phyloP scores from a whole-genome alignment of 2,797 vertebrate genomes.

The Craterocephalus amniculus region DNA sequence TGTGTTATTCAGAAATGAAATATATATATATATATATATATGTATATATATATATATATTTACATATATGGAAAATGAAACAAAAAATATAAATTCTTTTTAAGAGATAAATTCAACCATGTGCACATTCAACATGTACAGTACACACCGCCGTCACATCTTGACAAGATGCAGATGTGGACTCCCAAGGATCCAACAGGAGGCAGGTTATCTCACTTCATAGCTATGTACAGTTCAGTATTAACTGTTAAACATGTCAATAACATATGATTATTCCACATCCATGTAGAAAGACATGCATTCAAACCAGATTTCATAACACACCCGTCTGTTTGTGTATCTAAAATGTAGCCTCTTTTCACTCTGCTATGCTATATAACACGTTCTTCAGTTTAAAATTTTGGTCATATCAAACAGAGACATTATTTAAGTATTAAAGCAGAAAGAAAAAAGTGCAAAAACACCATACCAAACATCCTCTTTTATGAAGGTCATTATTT shows the following conservation, averaged over 20 bases:
- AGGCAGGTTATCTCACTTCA: conserved; percentile 54
- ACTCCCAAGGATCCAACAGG: conserved; percentile 40
- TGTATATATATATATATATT: conserved; percentile 11
- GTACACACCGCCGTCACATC: conserved; percentile 38
- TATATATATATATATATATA: not conserved
- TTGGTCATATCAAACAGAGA: conserved; percentile 72
- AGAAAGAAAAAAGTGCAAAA: conserved; percentile 76
- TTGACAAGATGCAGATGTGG: conserved; percentile 42
- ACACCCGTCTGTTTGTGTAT: conserved; percentile 65
- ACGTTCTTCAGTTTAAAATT: conserved; percentile 51
- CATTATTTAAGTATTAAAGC: conserved; percentile 78
- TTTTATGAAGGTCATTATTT: conserved; percentile 82
- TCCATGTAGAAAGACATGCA: conserved; percentile 42
- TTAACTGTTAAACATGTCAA: conserved; percentile 59
- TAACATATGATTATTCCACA: conserved; percentile 51
- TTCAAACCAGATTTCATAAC: conserved; percentile 45
- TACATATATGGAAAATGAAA: conserved; percentile 29
- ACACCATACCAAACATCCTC: conserved; percentile 73
- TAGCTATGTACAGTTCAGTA: conserved; percentile 69
- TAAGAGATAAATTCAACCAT: conserved; percentile 60
- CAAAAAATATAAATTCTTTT: conserved; percentile 50
- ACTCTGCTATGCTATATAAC: conserved; percentile 66
- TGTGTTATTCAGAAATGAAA: conserved; percentile 70
- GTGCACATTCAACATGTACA: conserved; percentile 69
- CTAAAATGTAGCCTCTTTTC: conserved; percentile 75